Evolutionary conservation across 1,140 invertebrate species (phyloP).

Genomic region (Uloborus diversus): DNA sequence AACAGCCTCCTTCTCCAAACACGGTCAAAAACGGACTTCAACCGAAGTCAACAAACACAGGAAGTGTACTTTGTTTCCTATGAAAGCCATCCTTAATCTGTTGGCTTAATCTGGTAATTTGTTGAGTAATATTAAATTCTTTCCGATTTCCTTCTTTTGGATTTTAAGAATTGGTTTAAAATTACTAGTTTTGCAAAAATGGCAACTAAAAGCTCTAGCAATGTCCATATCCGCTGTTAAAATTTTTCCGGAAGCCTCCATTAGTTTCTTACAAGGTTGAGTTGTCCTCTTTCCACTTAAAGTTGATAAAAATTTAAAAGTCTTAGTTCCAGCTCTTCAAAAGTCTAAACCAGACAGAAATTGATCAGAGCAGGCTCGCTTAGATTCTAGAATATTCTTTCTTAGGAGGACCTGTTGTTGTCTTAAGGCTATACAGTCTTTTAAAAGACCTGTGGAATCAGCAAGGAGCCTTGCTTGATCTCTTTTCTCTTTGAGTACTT

Average conservation of each 20-base stretch:
- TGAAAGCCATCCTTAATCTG: background rate
- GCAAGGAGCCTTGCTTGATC: background rate
- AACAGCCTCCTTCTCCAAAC: background rate
- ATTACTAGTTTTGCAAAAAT: background rate
- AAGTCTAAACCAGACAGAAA: background rate
- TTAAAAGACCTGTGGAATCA: background rate
- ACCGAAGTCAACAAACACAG: background rate
- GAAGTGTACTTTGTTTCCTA: background rate
- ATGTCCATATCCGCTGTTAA: background rate
- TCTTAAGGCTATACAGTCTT: background rate
- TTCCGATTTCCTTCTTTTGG: background rate
- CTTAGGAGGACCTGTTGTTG: background rate
- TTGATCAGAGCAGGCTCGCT: too few relatives aligned
- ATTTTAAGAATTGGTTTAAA: background rate
- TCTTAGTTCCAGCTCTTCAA: background rate
- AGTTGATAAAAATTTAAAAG: slow-evolving; percentile 2
- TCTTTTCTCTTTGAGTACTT: background rate
- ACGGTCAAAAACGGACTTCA: background rate
- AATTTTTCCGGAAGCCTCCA: background rate
- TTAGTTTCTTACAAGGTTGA: background rate
- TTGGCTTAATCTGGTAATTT: background rate
- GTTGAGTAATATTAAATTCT: too few relatives aligned
- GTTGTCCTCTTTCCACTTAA: background rate
- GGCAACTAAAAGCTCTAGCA: background rate
- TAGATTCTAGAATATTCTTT: background rate